Evolutionary conservation across 2,113 vertebrate genomes (phyloP), one percentile per base, ranked within the genome.

Genomic region (Malurus elegans): DNA sequence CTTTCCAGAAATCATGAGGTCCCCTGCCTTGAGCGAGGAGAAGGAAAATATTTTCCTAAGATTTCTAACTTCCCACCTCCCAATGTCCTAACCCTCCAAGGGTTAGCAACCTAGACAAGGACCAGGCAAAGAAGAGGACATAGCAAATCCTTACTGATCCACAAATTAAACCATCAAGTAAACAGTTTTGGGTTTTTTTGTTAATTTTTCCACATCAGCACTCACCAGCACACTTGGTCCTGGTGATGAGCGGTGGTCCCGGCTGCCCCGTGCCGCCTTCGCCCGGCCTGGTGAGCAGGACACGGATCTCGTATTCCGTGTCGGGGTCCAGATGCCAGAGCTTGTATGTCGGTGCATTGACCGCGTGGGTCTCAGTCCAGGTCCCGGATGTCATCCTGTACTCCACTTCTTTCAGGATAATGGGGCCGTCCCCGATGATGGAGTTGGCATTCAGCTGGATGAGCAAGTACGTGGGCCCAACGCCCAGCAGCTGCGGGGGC

Each of bases 391-490:
- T 99, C 99, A 99, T 99, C 23, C 99, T 97, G 94, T 99, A 99
- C 79, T 99, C 99, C 79, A 99, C 99, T 96, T 99, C 99, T 92
- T 99, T 99, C 73, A 99, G 96, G 90, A 99, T 99, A 65, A 99
- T 99, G 28, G 99, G 99, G 31, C 99, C 99, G 3, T 99, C 99
- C 4, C 99, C 99, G 82, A 99, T 99, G 90, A 99, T 99, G 2
- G 99, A 99, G 97, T 99, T 99, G 24, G 99, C 99, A 13, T 99
- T 99, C 45, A 99, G 98, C 93, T 99, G 99, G 95, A 99, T 99
- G 47, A 99, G 98, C 91, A 99, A 97, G 80, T 99, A 99, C 0
- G 99, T 99, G 2, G 99, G 99, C 15, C 99, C 99, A 5, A 99
- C 99, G 0, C 98, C 99, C 9, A 99, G 98, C 44, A 99, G 98